A percentile compares a stretch with the other conserved stretches of the same genome.
Conservation (phyloP, 2,888 invertebrate species). For the Harpalus rubripes region DNA sequence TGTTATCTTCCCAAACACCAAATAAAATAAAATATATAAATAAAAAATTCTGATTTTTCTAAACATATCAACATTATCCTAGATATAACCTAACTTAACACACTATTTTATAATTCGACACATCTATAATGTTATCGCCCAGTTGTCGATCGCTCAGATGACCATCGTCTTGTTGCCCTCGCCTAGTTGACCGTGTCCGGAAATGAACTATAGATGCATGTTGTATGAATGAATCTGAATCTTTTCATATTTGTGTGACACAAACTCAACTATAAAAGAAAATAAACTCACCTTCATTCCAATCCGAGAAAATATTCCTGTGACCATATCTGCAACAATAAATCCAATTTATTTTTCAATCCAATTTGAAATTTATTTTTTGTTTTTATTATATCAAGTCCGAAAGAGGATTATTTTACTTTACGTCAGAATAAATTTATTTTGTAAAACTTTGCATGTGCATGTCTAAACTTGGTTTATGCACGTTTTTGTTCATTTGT, state of each 20-base stretch:
- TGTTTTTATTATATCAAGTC: background rate
- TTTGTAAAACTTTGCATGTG: background rate
- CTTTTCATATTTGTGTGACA: background rate
- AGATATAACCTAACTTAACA: too few relatives aligned
- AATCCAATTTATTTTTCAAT: conserved; percentile 7
- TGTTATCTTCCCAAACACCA: too few relatives aligned
- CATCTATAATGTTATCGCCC: too few relatives aligned
- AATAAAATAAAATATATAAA: too few relatives aligned
- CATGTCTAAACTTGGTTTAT: background rate
- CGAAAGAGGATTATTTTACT: background rate
- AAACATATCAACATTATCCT: too few relatives aligned
- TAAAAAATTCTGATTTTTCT: too few relatives aligned
- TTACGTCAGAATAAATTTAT: background rate
- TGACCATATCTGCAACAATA: background rate
- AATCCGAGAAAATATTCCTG: background rate
- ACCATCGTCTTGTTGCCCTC: too few relatives aligned
- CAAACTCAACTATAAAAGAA: background rate
- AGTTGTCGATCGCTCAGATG: too few relatives aligned
- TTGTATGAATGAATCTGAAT: too few relatives aligned
- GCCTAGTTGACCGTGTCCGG: too few relatives aligned
- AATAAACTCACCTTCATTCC: background rate
- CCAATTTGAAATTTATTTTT: background rate
- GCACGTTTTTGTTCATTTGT: conserved; percentile 20
- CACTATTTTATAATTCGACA: too few relatives aligned
- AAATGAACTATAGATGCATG: too few relatives aligned